Percentiles rank a stretch among this genome's conserved stretches.
phyloP scores from a whole-genome alignment of 2,888 invertebrate species.

The Pogonocherus hispidulus region DNA sequence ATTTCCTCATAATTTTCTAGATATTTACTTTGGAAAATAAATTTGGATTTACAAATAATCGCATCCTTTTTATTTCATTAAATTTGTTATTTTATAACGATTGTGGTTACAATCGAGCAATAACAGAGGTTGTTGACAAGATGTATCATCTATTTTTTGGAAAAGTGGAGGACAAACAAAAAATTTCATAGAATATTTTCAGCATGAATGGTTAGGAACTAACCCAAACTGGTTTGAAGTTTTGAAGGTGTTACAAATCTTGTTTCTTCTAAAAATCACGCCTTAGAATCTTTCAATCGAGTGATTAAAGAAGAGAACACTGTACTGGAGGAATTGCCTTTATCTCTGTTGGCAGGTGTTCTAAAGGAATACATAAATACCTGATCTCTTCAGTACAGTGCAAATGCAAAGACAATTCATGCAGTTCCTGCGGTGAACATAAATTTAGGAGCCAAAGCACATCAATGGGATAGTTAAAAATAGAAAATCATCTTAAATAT shows the following conservation, averaged over 20 bases:
- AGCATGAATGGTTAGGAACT: constrained; percentile 31
- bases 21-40: too few relatives aligned
- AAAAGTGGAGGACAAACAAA: constrained; percentile 23
- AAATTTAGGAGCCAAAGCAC: too few relatives aligned
- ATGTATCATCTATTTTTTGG: constrained; percentile 4
- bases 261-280: constrained; percentile 28
- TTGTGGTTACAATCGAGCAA: constrained; percentile 5
- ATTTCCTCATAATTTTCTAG: too few relatives aligned
- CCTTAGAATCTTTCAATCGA: constrained; percentile 36
- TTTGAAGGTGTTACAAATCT: constrained; percentile 33
- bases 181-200: constrained; percentile 30
- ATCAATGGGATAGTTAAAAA: neutral
- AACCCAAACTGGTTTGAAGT: constrained; percentile 37
- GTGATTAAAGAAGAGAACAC: constrained; percentile 37
- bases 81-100: too few relatives aligned
- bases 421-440: neutral
- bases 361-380: constrained; percentile 30
- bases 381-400: constrained; percentile 19
- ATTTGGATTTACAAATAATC: too few relatives aligned
- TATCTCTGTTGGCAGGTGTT: constrained; percentile 31
- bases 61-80: too few relatives aligned
- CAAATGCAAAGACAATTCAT: neutral
- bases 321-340: constrained; percentile 23
- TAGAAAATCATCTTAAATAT: constrained; percentile 67
- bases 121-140: neutral